Evolutionary conservation across 2,113 vertebrate species (phyloP).

Genomic region (Xerus inauris): DNA sequence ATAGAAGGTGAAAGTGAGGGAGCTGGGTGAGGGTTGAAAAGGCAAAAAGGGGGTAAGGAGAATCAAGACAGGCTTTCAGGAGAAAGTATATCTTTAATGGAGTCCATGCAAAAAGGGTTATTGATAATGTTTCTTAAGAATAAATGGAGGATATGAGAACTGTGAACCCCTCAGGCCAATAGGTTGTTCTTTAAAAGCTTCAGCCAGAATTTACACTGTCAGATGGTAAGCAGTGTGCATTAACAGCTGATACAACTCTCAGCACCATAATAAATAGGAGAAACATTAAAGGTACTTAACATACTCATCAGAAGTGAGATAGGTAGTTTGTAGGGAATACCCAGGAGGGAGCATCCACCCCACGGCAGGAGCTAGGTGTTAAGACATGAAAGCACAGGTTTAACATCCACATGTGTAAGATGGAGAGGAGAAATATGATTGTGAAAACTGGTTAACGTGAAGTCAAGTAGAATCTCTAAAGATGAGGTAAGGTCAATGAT

Average conservation of each 20-base stretch:
- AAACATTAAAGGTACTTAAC: neutral
- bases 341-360: neutral
- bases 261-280: neutral
- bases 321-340: neutral
- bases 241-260: neutral
- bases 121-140: neutral
- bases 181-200: neutral
- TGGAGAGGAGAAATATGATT: neutral
- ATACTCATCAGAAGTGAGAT: neutral
- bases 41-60: neutral
- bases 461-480: conserved; percentile 38
- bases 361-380: neutral
- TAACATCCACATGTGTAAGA: neutral
- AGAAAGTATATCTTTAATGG: neutral
- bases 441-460: neutral
- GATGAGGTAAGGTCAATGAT: neutral
- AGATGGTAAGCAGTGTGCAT: neutral
- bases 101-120: neutral
- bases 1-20: neutral
- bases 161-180: neutral
- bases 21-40: neutral
- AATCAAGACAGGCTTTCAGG: neutral
- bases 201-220: neutral
- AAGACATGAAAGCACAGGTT: neutral
- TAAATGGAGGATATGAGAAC: neutral